Percentiles rank a stretch among this genome's conserved stretches.
These are phyloP conservation scores for Bellardia bayeri DNA, from an alignment of 2,888 invertebrate species.

Conservation along the genomic window DNA sequence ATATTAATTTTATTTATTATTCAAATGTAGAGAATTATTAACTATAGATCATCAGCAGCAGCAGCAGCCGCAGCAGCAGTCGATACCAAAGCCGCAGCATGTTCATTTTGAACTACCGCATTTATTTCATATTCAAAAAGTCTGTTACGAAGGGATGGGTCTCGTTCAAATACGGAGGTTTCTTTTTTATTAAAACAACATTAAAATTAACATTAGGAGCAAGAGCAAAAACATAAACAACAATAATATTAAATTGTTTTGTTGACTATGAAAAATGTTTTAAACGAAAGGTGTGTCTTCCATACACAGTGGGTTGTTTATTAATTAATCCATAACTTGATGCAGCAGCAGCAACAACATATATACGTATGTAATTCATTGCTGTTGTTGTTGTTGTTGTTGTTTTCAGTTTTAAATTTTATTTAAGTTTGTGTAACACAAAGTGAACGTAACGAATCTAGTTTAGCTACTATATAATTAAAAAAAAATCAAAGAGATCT, in stretches of 20 bases:
- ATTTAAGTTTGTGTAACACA: conserved; percentile 49
- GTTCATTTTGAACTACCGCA: conserved; percentile 55
- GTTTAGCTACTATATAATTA: conserved; percentile 69
- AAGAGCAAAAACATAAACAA: conserved; percentile 12
- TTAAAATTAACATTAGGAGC: conserved; percentile 18
- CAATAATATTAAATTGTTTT: conserved; percentile 34
- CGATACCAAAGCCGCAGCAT: conserved; percentile 31
- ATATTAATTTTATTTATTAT: conserved; percentile 33
- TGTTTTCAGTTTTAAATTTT: conserved; percentile 37
- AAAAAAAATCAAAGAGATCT: conserved; percentile 41
- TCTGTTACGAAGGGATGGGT: not conserved
- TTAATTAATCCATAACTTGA: conserved; percentile 69
- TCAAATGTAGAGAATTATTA: conserved; percentile 43
- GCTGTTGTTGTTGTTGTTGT: conserved; percentile 16
- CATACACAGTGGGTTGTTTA: conserved; percentile 66
- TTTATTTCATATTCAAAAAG: conserved; percentile 33
- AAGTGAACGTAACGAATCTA: conserved; percentile 64
- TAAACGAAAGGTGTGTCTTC: conserved; percentile 66
- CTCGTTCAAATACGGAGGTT: not conserved
- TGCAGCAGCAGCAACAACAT: conserved; percentile 5
- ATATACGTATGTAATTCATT: not conserved
- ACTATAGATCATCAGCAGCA: conserved; percentile 46
- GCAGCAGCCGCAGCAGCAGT: conserved; percentile 17
- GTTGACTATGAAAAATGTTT: conserved; percentile 67
- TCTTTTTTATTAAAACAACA: conserved; percentile 31